A percentile compares a stretch with the other conserved stretches of the same genome.
These are phyloP conservation scores for Rhincodon typus DNA, from an alignment of 2,797 vertebrate species.

Conservation along the genomic window DNA sequence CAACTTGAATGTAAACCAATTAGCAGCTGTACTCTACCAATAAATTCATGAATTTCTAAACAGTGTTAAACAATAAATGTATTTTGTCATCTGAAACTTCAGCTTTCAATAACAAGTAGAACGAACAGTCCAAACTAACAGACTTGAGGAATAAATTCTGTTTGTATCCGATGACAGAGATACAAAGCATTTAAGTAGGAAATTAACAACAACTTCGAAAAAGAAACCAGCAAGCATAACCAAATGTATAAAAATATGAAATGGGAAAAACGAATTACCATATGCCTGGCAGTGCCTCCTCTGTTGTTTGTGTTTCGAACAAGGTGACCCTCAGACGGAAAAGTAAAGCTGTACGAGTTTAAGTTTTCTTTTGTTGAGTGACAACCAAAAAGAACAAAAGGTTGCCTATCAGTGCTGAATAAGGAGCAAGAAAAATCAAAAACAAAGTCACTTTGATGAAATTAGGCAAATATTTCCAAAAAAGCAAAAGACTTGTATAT, in stretches of 20 bases:
- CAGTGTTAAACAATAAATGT: background rate
- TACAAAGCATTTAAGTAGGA: background rate
- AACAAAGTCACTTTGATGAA: background rate
- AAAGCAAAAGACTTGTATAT: too few species aligned
- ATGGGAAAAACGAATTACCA: slow-evolving; percentile 59
- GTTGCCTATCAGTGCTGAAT: slow-evolving; percentile 75
- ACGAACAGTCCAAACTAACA: background rate
- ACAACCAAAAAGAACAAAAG: slow-evolving; percentile 82
- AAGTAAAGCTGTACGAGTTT: slow-evolving; percentile 82
- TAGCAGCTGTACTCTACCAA: background rate
- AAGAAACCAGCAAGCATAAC: background rate
- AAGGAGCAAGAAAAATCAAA: slow-evolving; percentile 28
- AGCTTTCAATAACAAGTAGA: background rate
- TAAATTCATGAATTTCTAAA: background rate
- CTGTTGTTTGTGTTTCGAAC: slow-evolving; percentile 77
- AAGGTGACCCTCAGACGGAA: slow-evolving; percentile 89
- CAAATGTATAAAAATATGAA: background rate
- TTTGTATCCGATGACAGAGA: background rate
- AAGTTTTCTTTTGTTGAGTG: slow-evolving; percentile 79
- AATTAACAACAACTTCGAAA: background rate
- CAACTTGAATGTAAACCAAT: background rate
- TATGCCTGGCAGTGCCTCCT: slow-evolving; percentile 75
- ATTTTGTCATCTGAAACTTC: background rate
- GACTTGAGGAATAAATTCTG: too few species aligned
- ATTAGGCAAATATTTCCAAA: background rate